Evolutionary conservation across 1,140 invertebrate genomes (phyloP), one percentile per base, ranked within the genome.

Genomic region (Mactra quadrangularis): DNA sequence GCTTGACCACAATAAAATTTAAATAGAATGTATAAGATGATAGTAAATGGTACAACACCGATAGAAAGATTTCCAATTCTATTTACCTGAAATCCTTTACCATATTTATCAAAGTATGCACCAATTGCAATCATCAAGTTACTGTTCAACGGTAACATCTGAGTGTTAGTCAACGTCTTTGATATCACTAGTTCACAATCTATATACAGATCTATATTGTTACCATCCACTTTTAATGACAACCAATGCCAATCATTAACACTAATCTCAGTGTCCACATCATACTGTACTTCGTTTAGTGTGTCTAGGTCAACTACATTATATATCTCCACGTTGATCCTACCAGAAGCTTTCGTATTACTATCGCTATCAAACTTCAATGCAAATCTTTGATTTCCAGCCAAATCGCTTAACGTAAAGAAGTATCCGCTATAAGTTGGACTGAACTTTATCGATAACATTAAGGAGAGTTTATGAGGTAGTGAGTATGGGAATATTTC

Each of bases 391-490:
- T 88, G 87, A 50, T 85, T 86, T 27, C 89, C 89, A 47, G 83
- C 82, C 27, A 88, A 86, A 76, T 92, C 91, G 77, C 87, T 90
- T 3, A 92, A 47, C n/a, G 89, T 87, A 13, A 92, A 83, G 11
- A 89, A 64, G 78, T 91, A 91, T 11, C 91, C 89, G 11, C 75
- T 59, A 50, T 70, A 85, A 52, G 85, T 71, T n/a, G 55, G 29
- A 9, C 27, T 55, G 27, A 88, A 53, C 71, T 86, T 86, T 15
- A 87, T 68, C 11, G 86, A 88, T 41, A 89, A 59, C 1, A 91
- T 31, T 19, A 92, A 53, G 29, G 90, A 89, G 68, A 92, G 91
- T 17, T 88, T 85, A 27, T 77, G 86, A 33, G 91, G 91, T 75
- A 92, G 88, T 27, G 55, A 77, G 6, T 82, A 57, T 17, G 78